Conservation (phyloP, 2,113 vertebrate genomes). For the Lanius collurio region DNA sequence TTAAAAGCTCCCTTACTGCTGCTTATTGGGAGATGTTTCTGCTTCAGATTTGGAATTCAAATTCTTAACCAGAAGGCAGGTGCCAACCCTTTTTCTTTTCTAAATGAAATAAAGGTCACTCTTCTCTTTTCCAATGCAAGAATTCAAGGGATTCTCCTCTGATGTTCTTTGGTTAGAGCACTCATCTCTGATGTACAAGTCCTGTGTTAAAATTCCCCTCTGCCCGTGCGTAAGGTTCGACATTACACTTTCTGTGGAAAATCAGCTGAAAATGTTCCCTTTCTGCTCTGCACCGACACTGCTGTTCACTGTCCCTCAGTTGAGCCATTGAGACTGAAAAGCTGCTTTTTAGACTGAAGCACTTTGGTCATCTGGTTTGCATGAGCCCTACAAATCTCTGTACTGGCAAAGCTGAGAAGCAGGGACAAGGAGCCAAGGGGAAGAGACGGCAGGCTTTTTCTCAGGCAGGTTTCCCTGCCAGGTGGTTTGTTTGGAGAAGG, state of each 20-base stretch:
- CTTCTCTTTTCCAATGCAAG: neutral
- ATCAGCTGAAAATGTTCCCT: neutral
- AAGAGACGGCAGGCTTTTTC: neutral
- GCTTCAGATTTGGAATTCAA: neutral
- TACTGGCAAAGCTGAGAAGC: neutral
- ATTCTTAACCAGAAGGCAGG: neutral
- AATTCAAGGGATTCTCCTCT: neutral
- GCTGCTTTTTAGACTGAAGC: neutral
- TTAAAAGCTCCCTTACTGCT: neutral
- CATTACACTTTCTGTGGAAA: neutral
- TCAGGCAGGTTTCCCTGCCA: neutral
- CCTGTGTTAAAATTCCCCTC: neutral
- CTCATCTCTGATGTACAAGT: neutral
- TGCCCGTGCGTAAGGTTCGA: neutral
- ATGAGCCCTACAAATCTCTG: neutral
- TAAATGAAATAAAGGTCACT: neutral
- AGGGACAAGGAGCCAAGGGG: neutral
- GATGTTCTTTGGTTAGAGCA: neutral
- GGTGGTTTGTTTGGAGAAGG: neutral
- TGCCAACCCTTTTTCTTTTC: neutral
- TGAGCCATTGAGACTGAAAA: neutral
- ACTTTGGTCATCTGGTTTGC: neutral
- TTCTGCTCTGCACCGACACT: neutral
- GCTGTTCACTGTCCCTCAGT: neutral
- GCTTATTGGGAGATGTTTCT: neutral